Conservation (phyloP, 2,888 invertebrate genomes). For the Osmoderma eremita region DNA sequence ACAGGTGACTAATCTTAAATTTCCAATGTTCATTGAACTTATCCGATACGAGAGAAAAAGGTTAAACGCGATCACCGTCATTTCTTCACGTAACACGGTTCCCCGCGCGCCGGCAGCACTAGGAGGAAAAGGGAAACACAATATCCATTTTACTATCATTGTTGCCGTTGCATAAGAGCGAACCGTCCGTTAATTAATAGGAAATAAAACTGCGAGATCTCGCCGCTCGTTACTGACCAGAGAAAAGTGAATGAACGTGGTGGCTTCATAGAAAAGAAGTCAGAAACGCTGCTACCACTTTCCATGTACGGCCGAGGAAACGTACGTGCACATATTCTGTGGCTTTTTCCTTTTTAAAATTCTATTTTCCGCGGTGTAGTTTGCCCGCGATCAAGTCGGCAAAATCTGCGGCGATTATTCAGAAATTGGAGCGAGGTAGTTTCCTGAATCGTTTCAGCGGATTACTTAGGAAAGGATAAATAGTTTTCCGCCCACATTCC, state of each 20-base stretch:
- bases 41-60: neutral
- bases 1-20: constrained; percentile 25
- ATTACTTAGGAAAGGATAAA: too few species aligned
- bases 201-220: constrained; percentile 41
- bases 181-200: constrained; percentile 37
- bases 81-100: constrained; percentile 18
- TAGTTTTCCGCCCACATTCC: too few species aligned
- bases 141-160: constrained; percentile 42
- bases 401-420: too few species aligned
- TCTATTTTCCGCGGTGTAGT: constrained; percentile 18
- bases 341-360: constrained; percentile 33
- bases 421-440: too few species aligned
- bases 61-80: constrained; percentile 3
- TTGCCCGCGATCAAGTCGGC: too few species aligned
- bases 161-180: constrained; percentile 35
- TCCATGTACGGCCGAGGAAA: constrained; percentile 35
- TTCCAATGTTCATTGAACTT: constrained; percentile 34
- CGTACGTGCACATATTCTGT: constrained; percentile 35
- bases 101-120: neutral
- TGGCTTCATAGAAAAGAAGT: constrained; percentile 34
- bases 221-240: constrained; percentile 24
- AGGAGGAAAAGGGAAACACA: constrained; percentile 21
- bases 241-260: constrained; percentile 44
- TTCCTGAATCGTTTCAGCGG: too few species aligned
- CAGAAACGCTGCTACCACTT: constrained; percentile 31